A percentile compares a stretch with the other conserved stretches of the same genome.
Evolutionary conservation across 2,113 vertebrate species (phyloP).

Genomic region (Phainopepla nitens): DNA sequence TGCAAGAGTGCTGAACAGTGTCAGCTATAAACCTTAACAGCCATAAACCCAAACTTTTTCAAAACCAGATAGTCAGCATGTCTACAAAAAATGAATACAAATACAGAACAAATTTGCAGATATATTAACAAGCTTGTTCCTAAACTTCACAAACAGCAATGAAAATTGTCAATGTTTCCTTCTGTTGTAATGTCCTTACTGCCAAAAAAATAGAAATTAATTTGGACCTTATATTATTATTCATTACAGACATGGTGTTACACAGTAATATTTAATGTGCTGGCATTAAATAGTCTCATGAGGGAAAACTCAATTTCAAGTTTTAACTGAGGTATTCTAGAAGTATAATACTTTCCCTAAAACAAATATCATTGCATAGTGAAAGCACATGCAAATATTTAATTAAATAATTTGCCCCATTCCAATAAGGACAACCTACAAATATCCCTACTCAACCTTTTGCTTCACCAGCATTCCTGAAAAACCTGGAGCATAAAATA

Average conservation of each 20-base stretch:
- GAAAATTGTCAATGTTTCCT: neutral
- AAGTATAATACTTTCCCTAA: neutral
- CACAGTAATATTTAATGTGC: neutral
- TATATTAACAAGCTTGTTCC: neutral
- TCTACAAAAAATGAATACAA: neutral
- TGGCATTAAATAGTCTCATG: neutral
- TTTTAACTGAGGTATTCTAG: neutral
- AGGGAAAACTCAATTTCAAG: neutral
- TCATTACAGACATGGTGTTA: neutral
- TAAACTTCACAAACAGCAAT: neutral
- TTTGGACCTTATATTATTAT: neutral
- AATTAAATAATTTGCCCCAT: neutral
- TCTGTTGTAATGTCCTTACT: neutral
- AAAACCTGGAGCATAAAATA: neutral
- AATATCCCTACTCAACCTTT: neutral
- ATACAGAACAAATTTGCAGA: neutral
- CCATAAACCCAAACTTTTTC: neutral
- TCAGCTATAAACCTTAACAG: neutral
- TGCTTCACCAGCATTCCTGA: neutral
- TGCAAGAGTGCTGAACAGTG: neutral
- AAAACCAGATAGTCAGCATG: neutral
- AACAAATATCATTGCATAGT: neutral
- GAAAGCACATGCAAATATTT: neutral
- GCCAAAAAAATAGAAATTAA: neutral
- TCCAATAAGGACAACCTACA: neutral